Conservation (phyloP, 2,113 vertebrate genomes). For the Saguinus imperator region DNA sequence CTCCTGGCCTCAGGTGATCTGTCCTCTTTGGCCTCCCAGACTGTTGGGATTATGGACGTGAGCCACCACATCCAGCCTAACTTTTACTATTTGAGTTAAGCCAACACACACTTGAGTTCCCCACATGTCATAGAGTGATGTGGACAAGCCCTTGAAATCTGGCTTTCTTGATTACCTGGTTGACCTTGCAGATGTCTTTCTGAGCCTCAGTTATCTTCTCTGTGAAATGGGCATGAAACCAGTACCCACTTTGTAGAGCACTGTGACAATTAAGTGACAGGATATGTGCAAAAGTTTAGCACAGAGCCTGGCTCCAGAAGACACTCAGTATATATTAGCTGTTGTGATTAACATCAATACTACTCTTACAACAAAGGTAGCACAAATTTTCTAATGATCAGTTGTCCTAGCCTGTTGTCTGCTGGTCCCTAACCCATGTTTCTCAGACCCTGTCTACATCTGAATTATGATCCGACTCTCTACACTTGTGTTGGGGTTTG, state of each 20-base stretch:
- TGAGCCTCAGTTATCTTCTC: background rate
- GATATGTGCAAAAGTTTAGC: background rate
- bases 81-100: background rate
- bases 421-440: background rate
- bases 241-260: background rate
- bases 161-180: background rate
- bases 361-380: background rate
- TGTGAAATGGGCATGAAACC: background rate
- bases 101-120: background rate
- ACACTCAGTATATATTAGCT: background rate
- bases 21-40: no score
- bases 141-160: background rate
- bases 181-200: background rate
- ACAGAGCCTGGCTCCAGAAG: background rate
- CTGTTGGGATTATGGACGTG: no score
- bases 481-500: background rate
- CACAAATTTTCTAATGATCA: fast-evolving
- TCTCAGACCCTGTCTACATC: background rate
- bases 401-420: background rate
- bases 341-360: background rate
- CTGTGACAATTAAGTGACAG: background rate
- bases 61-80: no score
- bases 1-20: no score
- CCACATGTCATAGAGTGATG: background rate
- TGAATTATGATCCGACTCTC: background rate